Evolutionary conservation across 2,888 invertebrate genomes (phyloP), one percentile per base, ranked within the genome.

Genomic region (Zaprionus bogoriensis): DNA sequence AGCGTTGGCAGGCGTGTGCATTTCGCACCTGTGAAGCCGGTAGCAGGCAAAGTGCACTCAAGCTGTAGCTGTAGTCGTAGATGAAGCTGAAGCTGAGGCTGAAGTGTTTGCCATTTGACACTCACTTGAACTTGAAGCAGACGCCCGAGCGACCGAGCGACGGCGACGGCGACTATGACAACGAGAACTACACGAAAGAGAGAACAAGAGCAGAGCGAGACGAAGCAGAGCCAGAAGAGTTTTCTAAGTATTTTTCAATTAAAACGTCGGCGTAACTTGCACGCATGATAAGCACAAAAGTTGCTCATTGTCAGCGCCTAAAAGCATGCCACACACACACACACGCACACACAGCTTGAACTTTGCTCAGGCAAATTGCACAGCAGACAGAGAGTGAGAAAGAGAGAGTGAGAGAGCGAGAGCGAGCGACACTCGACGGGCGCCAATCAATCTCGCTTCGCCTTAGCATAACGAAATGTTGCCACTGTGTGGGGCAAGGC

Each of bases 191-290:
- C 41, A 28, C 45, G n/a, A 19, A 10, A 10, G 12, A 23, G 10
- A 7, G 17, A 44, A 25, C 5, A 17, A 22, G 9, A 23, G 12
- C 2, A 12, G 17, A 14, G 23, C 9, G 7, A 25, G 45, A 36
- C n/a, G 41, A 41, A 57, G 50, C 42, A 51, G 12, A 44, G 51
- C 32, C 39, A 12, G 30, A 46, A 54, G 62, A 80, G 64, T 87
- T 87, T 65, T 51, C 75, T 61, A 84, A 87, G 80, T 87, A 80
- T 80, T 87, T 84, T 87, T 87, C 87, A 80, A 80, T 80, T 87
- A 80, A 86, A 80, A 67, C 62, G 81, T 67, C 81, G 76, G 42
- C 57, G 58, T 63, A 81, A 74, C 81, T 77, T 77, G 82, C 85
- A 80, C 87, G 79, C 79, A 86, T 80, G 79, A 80, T 80, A 74